These are phyloP conservation scores for Pentamera pediparva DNA, from an alignment of 53 echinoderm and acorn worm species.

Conservation along the genomic window DNA sequence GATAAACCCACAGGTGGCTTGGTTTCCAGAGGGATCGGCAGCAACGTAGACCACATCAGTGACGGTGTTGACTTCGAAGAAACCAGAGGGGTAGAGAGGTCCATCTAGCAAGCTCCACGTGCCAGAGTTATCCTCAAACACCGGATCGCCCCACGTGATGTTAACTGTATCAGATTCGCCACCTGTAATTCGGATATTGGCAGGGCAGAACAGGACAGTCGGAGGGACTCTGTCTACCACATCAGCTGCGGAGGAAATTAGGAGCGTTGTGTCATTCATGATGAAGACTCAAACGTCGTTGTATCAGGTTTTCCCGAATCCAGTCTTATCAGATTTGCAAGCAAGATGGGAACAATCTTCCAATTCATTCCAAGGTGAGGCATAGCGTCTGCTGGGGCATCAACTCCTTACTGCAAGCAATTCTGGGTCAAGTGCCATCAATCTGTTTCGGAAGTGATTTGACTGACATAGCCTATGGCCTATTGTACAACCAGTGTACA, in stretches of 20 bases:
- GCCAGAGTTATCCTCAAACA: constrained; percentile 40
- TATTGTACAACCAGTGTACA: no score
- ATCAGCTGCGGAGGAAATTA: neutral
- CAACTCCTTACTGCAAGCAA: no score
- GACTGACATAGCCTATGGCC: no score
- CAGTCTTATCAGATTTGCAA: no score
- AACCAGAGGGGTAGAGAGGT: neutral
- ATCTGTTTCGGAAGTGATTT: no score
- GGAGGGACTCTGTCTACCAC: constrained; percentile 16
- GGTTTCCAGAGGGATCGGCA: constrained; percentile 10
- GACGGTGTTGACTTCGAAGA: neutral
- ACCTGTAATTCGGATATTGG: neutral
- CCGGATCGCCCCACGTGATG: constrained; percentile 31
- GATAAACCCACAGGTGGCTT: constrained; percentile 4
- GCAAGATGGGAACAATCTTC: no score
- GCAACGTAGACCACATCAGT: neutral
- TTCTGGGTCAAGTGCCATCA: no score
- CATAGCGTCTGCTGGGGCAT: no score
- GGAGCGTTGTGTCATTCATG: neutral
- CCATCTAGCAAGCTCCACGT: neutral
- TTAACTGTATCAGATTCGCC: neutral
- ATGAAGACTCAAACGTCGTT: neutral
- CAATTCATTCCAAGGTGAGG: no score
- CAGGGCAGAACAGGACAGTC: neutral
- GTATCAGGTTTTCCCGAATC: neutral